Evolutionary conservation across 2,797 vertebrate genomes (phyloP), one percentile per base, ranked within the genome.

Genomic region (Fistularia tabacaria): DNA sequence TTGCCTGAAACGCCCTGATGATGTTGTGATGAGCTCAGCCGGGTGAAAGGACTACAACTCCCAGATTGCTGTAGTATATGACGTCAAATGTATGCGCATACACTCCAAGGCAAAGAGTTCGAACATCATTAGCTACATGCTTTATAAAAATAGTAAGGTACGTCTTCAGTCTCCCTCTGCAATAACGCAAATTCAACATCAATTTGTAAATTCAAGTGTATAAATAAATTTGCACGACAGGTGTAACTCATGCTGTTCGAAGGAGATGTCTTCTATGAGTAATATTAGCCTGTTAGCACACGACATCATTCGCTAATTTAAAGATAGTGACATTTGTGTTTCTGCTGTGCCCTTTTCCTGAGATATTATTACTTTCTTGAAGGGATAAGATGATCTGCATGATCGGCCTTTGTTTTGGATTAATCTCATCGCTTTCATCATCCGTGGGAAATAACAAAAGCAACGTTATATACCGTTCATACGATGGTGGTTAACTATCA

Each of bases 1-100:
- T 60, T 60, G 79, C 38, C 63, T 77, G 74, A 70, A 84, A 83
- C 84, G 82, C 82, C 86, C 80, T 62, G 71, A 53, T 82, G 82
- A 73, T 84, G 83, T 80, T 85, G 79, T 82, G 73, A 76, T 69
- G 72, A 79, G 75, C 44, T 45, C 9, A 45, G 44, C 44, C 44
- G 3, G 44, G 11, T 12, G 14, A 3, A 15, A 46, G 10, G 49
- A 90, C 86, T 86, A 81, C 85, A 79, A 63, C 37, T 81, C 83
- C 87, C 84, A 76, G 7, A 9, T 36, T 46, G 52, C 36, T 9
- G 1, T 2, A 3, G 8, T 0, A 0, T 7, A 6, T 82, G 84
- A 87, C 76, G 81, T 73, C 7, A 7, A 57, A 73, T 60, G 1
- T 36, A 10, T 64, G 89, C 83, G 81, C 41, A 82, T 37, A 9